Percentiles rank a stretch among this genome's conserved stretches.
Conservation (phyloP, 2,888 invertebrate species). For the Quadroppia sp. region DNA sequence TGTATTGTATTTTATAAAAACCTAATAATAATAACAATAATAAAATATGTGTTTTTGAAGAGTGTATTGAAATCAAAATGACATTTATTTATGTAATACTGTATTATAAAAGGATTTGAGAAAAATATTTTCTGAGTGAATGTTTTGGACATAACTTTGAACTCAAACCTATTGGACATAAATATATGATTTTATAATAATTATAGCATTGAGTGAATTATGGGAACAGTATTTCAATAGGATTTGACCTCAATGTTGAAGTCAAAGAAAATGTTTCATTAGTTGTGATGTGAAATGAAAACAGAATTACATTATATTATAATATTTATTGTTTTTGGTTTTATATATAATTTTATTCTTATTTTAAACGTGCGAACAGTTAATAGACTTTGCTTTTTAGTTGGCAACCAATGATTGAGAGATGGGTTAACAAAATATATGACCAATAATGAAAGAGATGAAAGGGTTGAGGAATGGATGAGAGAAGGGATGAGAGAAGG, state of each 20-base stretch:
- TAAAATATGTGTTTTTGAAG: neutral
- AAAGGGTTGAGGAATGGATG: no score
- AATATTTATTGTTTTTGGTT: no score
- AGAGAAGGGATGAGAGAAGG: neutral
- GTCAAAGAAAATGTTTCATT: neutral
- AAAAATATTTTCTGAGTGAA: neutral
- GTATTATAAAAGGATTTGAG: no score
- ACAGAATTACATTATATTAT: conserved; percentile 1
- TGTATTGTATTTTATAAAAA: neutral
- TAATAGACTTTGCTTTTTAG: neutral
- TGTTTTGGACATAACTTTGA: no score
- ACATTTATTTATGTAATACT: no score
- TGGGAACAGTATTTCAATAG: neutral
- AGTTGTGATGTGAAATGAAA: neutral
- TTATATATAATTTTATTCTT: neutral
- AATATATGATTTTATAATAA: no score
- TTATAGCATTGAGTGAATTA: conserved; percentile 20
- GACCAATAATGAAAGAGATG: neutral
- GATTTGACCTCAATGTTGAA: conserved; percentile 11
- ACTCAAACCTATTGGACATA: no score
- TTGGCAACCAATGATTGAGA: neutral
- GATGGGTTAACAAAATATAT: neutral
- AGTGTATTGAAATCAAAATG: neutral
- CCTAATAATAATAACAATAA: neutral
- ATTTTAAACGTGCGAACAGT: conserved; percentile 1